Conservation (phyloP, 2,113 vertebrate genomes). For the Formicarius rufipectus region DNA sequence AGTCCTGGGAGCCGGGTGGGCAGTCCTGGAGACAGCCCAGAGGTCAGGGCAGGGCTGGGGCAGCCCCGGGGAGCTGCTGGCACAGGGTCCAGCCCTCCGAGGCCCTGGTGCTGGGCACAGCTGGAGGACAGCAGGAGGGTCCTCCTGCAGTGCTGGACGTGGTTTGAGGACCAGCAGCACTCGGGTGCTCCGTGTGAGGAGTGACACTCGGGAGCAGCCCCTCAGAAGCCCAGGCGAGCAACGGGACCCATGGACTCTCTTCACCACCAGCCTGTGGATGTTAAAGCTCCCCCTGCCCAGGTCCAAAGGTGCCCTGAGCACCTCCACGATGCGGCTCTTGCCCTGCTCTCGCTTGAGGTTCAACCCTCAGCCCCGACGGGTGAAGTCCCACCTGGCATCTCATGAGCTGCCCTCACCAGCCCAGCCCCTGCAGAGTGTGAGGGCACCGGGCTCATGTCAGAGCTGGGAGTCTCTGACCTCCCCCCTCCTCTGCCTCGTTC, state of each 20-base stretch:
- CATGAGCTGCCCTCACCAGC: background rate
- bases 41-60: fast-evolving
- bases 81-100: background rate
- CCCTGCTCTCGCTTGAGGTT: background rate
- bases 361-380: background rate
- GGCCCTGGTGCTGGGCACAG: background rate
- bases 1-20: slow-evolving; percentile 87
- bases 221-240: background rate
- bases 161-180: fast-evolving
- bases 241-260: background rate
- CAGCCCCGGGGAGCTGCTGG: background rate
- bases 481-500: background rate
- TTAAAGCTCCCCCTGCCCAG: background rate
- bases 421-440: background rate
- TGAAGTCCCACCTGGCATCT: fast-evolving
- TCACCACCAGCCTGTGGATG: background rate
- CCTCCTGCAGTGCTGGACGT: background rate
- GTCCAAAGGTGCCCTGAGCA: background rate
- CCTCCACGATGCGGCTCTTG: background rate
- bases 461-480: background rate
- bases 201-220: background rate
- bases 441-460: background rate
- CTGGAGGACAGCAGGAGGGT: background rate
- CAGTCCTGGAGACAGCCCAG: slow-evolving; percentile 81
- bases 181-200: background rate